Evolutionary conservation across 2,888 invertebrate genomes (phyloP).

Genomic region (Aspidiotus rigidus): DNA sequence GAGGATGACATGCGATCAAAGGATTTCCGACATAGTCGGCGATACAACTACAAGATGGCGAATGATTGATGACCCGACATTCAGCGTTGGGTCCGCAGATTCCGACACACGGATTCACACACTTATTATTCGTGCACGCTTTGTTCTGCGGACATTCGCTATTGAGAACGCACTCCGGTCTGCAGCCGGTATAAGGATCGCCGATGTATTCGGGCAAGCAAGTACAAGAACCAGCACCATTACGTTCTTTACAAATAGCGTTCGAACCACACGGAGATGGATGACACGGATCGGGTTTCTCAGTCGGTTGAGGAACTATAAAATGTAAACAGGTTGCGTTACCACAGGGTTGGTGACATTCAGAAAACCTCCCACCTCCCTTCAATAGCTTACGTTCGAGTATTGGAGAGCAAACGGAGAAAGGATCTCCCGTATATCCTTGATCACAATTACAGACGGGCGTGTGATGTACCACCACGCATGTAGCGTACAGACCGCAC

Average conservation of each 20-base stretch:
- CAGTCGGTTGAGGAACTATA: constrained; percentile 41
- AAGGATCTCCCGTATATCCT: constrained; percentile 56
- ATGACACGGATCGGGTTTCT: constrained; percentile 62
- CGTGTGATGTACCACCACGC: constrained; percentile 51
- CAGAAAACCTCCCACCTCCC: not conserved
- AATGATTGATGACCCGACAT: constrained; percentile 65
- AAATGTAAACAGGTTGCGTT: not conserved
- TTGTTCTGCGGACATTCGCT: constrained; percentile 61
- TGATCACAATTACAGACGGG: constrained; percentile 48
- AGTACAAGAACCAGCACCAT: constrained; percentile 65
- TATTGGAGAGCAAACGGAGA: constrained; percentile 39
- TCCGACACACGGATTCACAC: constrained; percentile 61
- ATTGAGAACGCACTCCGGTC: constrained; percentile 72
- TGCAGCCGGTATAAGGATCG: constrained; percentile 67
- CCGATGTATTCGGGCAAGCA: constrained; percentile 66
- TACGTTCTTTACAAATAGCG: constrained; percentile 63
- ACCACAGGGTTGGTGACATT: not conserved
- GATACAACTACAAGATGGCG: constrained; percentile 65
- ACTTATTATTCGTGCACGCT: constrained; percentile 69
- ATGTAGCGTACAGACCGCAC: constrained; percentile 58
- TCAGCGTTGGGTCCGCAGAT: constrained; percentile 70
- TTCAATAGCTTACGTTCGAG: constrained; percentile 34
- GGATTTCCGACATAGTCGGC: constrained; percentile 64
- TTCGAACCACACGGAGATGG: constrained; percentile 72
- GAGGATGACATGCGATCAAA: constrained; percentile 51